Percentiles rank a stretch among this genome's conserved stretches.
phyloP scores from a whole-genome alignment of 1,140 invertebrate genomes.

The Sitobion miscanthi region DNA sequence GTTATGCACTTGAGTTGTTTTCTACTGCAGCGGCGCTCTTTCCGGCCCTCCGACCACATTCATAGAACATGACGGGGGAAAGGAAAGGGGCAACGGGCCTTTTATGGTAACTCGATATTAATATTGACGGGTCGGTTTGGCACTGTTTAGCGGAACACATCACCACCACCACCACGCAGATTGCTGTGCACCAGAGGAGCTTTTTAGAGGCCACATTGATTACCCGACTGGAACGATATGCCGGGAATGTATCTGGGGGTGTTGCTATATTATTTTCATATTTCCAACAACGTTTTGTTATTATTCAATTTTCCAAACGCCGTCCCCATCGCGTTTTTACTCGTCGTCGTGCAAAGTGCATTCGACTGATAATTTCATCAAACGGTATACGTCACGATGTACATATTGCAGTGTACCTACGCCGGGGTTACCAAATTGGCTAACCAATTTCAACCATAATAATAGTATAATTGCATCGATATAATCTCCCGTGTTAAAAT shows the following conservation, averaged over 20 bases:
- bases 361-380: constrained; percentile 35
- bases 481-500: not conserved
- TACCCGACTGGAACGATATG: constrained; percentile 50
- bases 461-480: not conserved
- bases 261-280: constrained; percentile 53
- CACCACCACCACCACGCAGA: not conserved
- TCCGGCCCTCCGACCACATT: not conserved
- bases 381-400: not conserved
- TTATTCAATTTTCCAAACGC: constrained; percentile 29
- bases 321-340: not conserved
- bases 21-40: not conserved
- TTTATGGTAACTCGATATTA: constrained; percentile 38
- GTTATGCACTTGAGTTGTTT: constrained; percentile 14
- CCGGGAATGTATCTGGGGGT: constrained; percentile 26
- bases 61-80: not conserved
- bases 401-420: not conserved
- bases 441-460: not conserved
- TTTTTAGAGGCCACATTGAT: constrained; percentile 27
- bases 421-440: not conserved
- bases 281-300: constrained; percentile 36
- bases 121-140: constrained; percentile 43
- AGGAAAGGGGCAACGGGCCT: not conserved
- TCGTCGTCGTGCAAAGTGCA: not conserved
- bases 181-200: constrained; percentile 14
- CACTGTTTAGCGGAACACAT: not conserved